Evolutionary conservation across 2,888 invertebrate genomes (phyloP), one percentile per base, ranked within the genome.

Genomic region (Perdita meconis): DNA sequence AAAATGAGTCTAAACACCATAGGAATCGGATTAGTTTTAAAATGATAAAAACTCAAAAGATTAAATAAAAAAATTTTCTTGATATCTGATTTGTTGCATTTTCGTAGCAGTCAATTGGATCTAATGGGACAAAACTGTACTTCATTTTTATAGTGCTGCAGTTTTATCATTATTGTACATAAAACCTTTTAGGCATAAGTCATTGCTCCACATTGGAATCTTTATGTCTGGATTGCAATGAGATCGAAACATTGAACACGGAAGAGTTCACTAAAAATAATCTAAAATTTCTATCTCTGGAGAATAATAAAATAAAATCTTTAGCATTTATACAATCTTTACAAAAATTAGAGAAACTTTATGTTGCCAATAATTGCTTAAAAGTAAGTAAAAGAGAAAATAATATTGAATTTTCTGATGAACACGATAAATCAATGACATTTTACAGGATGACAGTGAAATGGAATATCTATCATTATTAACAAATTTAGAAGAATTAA

Each of bases 311-410:
- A 55, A 75, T 87, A 68, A 76, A 79, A 19, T 55, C 73, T 24
- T 66, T 87, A 30, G 26, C 30, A 16, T 87, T 87, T 51, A 63
- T 56, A 22, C 76, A 77, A 59, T 16, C 53, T 24, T 60, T 87
- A 10, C 16, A 51, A 5, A 77, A 76, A 42, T 59, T 87, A n/a
- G 67, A 81, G 47, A 84, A 74, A 51, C 60, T 87, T 36, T 84
- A 85, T 56, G 12, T 82, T n/a, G 86, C 86, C 24, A 70, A 84
- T 36, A 87, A 87, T 59, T 81, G 68, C 75, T 78, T 87, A 53
- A 24, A 24, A 51, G 87, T 87, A 75, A 81, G 78, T 69, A 63
- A n/a, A 40, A 12, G 36, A 38, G 6, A 30, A 30, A 30, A 30
- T 6, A 30, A 30, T 30, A 30, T 30, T 30, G 6, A 30, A 30